Conservation (phyloP, 2,888 invertebrate species). For the Odontocerum albicorne region DNA sequence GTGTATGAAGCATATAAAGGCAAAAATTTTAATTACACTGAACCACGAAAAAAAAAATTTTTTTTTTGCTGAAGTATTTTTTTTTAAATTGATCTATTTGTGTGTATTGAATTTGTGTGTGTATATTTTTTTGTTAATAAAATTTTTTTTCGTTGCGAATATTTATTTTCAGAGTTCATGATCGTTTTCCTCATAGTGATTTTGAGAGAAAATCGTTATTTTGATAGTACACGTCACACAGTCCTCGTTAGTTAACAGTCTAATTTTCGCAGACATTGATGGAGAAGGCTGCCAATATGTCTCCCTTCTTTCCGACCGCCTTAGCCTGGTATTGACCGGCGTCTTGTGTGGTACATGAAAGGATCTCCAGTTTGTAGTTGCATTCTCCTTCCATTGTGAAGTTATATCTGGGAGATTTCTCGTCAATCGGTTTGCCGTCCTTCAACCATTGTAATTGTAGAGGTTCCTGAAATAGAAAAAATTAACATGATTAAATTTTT, state of each 20-base stretch:
- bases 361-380: slow-evolving; percentile 77
- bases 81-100: no score
- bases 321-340: slow-evolving; percentile 87
- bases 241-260: slow-evolving; percentile 36
- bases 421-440: slow-evolving; percentile 88
- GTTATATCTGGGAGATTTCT: slow-evolving; percentile 72
- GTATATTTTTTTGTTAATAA: background rate
- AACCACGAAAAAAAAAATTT: no score
- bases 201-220: no score
- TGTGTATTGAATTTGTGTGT: no score
- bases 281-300: slow-evolving; percentile 82
- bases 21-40: no score
- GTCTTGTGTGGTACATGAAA: slow-evolving; percentile 73
- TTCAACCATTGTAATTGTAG: slow-evolving; percentile 83
- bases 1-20: no score
- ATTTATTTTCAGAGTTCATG: no score
- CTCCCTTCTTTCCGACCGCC: slow-evolving; percentile 84
- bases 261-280: slow-evolving; percentile 70
- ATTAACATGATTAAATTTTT: no score
- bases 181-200: no score
- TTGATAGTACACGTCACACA: no score
- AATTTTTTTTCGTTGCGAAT: no score
- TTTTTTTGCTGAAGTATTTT: no score
- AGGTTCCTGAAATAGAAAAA: slow-evolving; percentile 50
- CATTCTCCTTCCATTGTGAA: slow-evolving; percentile 82